Percentiles rank a stretch among this genome's conserved stretches.
Conservation (phyloP, 2,797 vertebrate genomes). For the Sphaeramia orbicularis region DNA sequence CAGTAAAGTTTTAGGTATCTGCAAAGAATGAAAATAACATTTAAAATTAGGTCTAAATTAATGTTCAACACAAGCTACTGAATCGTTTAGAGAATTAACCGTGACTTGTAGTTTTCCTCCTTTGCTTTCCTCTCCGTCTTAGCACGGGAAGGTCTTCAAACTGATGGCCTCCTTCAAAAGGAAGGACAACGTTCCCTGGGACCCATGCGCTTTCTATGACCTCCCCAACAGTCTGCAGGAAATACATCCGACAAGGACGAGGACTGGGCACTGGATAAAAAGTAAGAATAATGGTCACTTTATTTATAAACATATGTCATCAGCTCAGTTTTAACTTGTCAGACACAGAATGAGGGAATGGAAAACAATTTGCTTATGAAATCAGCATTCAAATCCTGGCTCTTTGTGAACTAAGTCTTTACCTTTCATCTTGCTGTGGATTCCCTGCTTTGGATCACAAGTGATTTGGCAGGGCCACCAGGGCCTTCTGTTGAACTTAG, state of each 20-base stretch:
- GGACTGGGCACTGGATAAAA: constrained; percentile 83
- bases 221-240: constrained; percentile 92
- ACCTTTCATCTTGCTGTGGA: constrained; percentile 98
- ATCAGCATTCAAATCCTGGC: background rate
- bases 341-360: background rate
- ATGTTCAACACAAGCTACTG: background rate
- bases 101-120: constrained; percentile 94
- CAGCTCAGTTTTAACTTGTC: background rate
- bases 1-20: constrained; percentile 95
- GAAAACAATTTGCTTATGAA: constrained; percentile 1
- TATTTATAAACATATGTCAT: background rate
- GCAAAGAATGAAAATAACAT: constrained; percentile 45
- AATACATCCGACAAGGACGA: constrained; percentile 94
- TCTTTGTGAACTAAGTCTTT: constrained; percentile 27
- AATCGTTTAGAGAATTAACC: constrained; percentile 78
- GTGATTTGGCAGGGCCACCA: constrained; percentile 97
- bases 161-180: constrained; percentile 94
- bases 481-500: constrained; percentile 96
- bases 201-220: constrained; percentile 93
- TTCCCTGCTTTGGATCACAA: constrained; percentile 87
- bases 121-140: constrained; percentile 91
- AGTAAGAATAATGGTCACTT: background rate
- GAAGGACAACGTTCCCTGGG: constrained; percentile 88
- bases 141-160: constrained; percentile 94
- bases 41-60: constrained; percentile 2